A percentile compares a stretch with the other conserved stretches of the same genome.
These are phyloP conservation scores for Eristalis pertinax DNA, from an alignment of 2,888 invertebrate genomes.

Conservation along the genomic window DNA sequence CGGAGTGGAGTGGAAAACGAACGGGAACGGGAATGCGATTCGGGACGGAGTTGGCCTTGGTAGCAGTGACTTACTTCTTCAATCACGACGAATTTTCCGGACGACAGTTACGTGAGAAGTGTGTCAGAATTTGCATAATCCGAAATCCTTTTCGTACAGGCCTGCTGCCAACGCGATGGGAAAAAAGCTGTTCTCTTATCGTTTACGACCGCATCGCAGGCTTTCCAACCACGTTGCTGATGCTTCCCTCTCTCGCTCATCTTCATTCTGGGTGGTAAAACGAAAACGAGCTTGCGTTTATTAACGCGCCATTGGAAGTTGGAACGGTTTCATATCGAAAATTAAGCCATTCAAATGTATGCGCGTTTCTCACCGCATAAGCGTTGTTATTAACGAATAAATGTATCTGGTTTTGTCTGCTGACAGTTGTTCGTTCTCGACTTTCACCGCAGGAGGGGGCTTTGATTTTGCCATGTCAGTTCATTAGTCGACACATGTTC, in stretches of 20 bases:
- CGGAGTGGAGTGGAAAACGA: background rate
- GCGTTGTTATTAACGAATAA: background rate
- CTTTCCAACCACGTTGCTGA: background rate
- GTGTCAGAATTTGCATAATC: background rate
- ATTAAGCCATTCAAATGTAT: background rate
- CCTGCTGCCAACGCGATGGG: background rate
- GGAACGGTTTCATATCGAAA: background rate
- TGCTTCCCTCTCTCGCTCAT: too few relatives aligned
- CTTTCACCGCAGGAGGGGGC: background rate
- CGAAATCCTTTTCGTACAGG: background rate
- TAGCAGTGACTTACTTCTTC: background rate
- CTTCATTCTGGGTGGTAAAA: background rate
- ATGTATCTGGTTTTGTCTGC: background rate
- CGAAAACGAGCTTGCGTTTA: background rate
- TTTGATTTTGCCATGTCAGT: background rate
- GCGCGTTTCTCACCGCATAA: background rate
- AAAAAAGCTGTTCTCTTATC: background rate
- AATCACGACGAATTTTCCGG: background rate
- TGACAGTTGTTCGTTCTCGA: background rate
- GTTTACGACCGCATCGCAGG: background rate
- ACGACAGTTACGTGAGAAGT: background rate
- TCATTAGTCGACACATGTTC: background rate
- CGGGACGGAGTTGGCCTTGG: background rate
- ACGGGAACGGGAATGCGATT: background rate
- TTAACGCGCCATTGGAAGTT: background rate